Percentiles rank a stretch among this genome's conserved stretches.
phyloP scores from a whole-genome alignment of 2,113 vertebrate species.

The Cottus gobio region DNA sequence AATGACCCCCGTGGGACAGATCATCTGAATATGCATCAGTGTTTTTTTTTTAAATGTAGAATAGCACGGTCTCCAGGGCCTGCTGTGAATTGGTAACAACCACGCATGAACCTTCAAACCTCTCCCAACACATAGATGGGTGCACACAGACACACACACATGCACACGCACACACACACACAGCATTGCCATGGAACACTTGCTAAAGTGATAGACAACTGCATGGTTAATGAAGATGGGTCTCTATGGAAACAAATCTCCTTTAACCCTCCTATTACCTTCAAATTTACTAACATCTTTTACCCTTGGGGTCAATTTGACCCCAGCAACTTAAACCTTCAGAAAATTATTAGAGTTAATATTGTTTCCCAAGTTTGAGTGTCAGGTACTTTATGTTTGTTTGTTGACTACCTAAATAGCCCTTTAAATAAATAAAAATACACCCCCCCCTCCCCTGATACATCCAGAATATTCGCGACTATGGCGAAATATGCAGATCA shows the following conservation, averaged over 20 bases:
- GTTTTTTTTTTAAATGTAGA: slow-evolving; percentile 71
- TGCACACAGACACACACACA: background rate
- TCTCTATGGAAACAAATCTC: slow-evolving; percentile 66
- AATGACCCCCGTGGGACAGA: slow-evolving; percentile 78
- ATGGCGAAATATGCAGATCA: no score
- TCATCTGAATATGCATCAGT: slow-evolving; percentile 80
- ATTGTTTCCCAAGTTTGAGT: no score
- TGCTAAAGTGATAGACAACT: slow-evolving; percentile 56
- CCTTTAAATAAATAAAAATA: no score
- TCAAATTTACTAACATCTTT: no score
- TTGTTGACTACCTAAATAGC: no score
- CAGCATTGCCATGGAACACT: slow-evolving; percentile 20
- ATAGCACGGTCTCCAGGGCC: slow-evolving; percentile 62
- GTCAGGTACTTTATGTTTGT: no score
- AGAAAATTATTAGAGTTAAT: no score
- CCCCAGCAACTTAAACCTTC: no score
- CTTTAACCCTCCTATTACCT: no score
- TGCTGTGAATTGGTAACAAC: slow-evolving; percentile 59
- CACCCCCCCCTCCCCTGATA: no score
- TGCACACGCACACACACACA: background rate
- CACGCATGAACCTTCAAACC: slow-evolving; percentile 34
- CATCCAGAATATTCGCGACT: no score
- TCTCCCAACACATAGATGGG: slow-evolving; percentile 1
- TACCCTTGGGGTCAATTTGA: no score
- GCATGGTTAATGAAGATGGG: slow-evolving; percentile 53